These are phyloP conservation scores for Tinamus guttatus DNA, from an alignment of 2,113 vertebrate species.

Conservation along the genomic window DNA sequence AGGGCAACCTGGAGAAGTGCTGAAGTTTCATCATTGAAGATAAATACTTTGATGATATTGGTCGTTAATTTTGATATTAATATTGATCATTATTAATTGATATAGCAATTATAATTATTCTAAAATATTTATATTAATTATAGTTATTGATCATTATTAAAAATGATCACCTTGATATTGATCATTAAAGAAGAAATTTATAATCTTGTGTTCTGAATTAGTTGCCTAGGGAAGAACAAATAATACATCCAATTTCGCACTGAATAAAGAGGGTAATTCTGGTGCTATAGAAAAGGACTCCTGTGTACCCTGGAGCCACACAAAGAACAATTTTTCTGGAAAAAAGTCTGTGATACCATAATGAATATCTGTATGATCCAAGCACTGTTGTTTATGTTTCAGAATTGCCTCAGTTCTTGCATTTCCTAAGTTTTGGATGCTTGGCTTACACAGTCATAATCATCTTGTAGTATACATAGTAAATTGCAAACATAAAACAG, in stretches of 20 bases:
- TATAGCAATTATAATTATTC: no score
- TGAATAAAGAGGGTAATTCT: not conserved
- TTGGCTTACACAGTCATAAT: not conserved
- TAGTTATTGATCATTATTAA: no score
- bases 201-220: not conserved
- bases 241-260: rapidly evolving
- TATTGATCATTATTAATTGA: no score
- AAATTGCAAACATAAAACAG: not conserved
- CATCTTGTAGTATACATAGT: not conserved
- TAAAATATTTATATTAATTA: no score
- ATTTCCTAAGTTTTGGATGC: not conserved
- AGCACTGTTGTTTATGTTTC: not conserved
- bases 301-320: not conserved
- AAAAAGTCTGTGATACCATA: not conserved
- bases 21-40: not conserved
- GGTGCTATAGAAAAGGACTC: not conserved
- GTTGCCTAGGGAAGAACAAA: not conserved
- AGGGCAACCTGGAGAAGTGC: not conserved
- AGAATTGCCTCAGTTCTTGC: not conserved
- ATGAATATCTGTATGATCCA: not conserved
- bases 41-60: not conserved
- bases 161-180: no score
- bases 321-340: rapidly evolving
- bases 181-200: not conserved
- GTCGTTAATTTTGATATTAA: no score